A percentile compares a stretch with the other conserved stretches of the same genome.
These are phyloP conservation scores for Oxyteleia sp. DNA, from an alignment of 2,888 invertebrate genomes.

Conservation along the genomic window DNA sequence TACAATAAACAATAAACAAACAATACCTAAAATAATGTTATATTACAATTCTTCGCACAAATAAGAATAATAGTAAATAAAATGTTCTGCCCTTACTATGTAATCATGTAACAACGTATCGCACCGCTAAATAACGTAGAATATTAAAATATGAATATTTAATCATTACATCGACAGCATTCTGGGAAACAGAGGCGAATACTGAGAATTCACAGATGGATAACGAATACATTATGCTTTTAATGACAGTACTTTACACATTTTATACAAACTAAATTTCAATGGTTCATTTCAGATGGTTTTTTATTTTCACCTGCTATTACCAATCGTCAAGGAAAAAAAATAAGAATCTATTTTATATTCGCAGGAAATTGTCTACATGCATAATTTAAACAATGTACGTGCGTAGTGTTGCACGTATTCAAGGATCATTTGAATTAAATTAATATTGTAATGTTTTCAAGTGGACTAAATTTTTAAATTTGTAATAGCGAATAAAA, in stretches of 20 bases:
- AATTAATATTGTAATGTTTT: neutral
- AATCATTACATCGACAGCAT: neutral
- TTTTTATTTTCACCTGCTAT: conserved; percentile 1
- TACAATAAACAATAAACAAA: too few species aligned
- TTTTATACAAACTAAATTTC: neutral
- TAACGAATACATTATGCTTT: neutral
- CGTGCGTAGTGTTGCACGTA: too few species aligned
- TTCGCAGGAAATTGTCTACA: neutral
- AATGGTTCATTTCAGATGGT: neutral
- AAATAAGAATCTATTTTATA: neutral
- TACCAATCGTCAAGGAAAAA: neutral
- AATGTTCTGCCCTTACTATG: neutral
- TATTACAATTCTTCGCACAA: too few species aligned
- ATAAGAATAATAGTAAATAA: neutral
- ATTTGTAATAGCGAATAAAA: too few species aligned
- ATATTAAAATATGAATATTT: neutral
- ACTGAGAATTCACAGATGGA: neutral
- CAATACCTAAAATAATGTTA: too few species aligned
- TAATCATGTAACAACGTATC: neutral
- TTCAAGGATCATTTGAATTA: neutral
- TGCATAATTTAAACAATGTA: conserved; percentile 6
- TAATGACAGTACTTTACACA: neutral
- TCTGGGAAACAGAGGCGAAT: neutral
- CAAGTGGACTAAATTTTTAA: too few species aligned
- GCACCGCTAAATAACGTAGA: neutral